Evolutionary conservation across 2,797 vertebrate genomes (phyloP), one percentile per base, ranked within the genome.

Genomic region (Fistularia tabacaria): DNA sequence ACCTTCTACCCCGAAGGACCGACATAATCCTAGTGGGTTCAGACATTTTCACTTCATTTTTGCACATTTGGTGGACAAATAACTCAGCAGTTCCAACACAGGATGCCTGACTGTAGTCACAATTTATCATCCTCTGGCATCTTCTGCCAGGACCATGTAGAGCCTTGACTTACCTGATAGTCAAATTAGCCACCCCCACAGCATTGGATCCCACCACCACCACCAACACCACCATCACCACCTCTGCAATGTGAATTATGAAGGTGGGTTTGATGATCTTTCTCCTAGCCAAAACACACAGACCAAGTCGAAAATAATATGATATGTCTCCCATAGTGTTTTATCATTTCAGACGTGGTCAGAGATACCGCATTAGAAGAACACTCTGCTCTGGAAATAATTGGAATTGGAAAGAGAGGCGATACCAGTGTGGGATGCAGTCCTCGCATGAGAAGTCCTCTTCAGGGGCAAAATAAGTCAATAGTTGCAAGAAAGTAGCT

Each of bases 41-140:
- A 25, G 25, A 25, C 25, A 5, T 25, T 25, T 2, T 25, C 25
- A 25, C 25, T 76, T 78, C 50, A 62, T 71, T 79, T 83, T 82
- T 79, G 65, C 73, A 53, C 71, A 76, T 85, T 81, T 78, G 59
- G 79, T 79, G 81, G 81, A 82, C 76, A 59, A 83, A 72, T 63
- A 75, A 53, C 65, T 76, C 66, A 68, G 70, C 71, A 81, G 74
- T 72, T 74, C 54, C 67, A 64, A 59, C 58, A 55, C 49, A 62
- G 59, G 55, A 65, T 70, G 59, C 58, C 0, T 3, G 55, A 60
- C 71, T 64, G 49, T 64, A 74, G 62, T 49, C 64, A 71, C 82
- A 76, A 85, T 81, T 79, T 49, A 76, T 82, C 49, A 71, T 76
- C 46, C 9, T 4, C 15, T 64, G 61, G 62, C 73, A 62, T 77